phyloP scores from a whole-genome alignment of 1,140 invertebrate species.

The Melitaea cinxia region DNA sequence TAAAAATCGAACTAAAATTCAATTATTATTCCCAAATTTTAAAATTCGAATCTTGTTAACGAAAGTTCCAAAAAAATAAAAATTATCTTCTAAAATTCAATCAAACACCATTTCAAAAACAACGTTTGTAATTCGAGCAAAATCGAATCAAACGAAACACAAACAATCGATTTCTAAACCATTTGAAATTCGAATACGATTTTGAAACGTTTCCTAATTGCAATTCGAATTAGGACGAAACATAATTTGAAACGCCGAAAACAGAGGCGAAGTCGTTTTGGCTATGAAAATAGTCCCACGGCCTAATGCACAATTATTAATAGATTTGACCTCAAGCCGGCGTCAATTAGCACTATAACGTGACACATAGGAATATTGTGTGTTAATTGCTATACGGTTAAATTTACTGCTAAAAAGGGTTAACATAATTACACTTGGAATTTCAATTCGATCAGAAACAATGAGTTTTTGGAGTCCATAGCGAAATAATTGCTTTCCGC shows the following conservation, averaged over 20 bases:
- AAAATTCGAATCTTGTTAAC: too few species aligned
- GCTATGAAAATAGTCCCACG: slow-evolving; percentile 34
- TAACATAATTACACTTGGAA: slow-evolving; percentile 70
- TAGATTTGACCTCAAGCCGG: slow-evolving; percentile 57
- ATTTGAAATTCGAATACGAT: background rate
- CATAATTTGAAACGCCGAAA: background rate
- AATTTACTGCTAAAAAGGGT: slow-evolving; percentile 73
- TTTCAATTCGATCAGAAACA: slow-evolving; percentile 63
- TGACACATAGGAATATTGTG: slow-evolving; percentile 60
- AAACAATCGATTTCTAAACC: too few species aligned
- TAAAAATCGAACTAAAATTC: too few species aligned
- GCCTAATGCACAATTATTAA: slow-evolving; percentile 57
- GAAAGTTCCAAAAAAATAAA: too few species aligned
- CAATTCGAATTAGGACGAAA: background rate
- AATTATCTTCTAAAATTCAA: too few species aligned
- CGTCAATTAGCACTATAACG: slow-evolving; percentile 65
- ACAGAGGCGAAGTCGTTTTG: background rate
- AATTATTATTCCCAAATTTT: too few species aligned
- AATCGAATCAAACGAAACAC: too few species aligned
- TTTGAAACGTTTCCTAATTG: background rate
- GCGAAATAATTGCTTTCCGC: slow-evolving; percentile 45
- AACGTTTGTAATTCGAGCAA: too few species aligned
- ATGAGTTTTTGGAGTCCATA: slow-evolving; percentile 56
- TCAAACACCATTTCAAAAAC: too few species aligned
- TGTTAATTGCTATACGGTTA: slow-evolving; percentile 65